Evolutionary conservation across 64 coral and sea anemone species (phyloP), one percentile per base, ranked within the genome.

Genomic region (Cladopsammia gracilis): DNA sequence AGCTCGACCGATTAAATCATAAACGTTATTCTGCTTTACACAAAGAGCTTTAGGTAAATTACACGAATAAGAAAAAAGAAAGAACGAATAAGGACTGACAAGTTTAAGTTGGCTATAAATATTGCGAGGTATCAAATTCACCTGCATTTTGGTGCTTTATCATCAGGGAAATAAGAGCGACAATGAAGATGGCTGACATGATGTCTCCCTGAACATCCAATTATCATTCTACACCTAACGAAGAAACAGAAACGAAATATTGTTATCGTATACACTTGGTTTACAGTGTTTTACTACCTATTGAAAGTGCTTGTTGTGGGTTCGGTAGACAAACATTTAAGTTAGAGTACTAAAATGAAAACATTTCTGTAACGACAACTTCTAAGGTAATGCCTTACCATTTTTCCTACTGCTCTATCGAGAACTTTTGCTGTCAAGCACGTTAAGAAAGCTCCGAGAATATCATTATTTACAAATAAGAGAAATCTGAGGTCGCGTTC

Each of bases 121-220:
- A 56, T 10, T 48, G 72, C 20, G 13, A 49, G 12, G 34, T 34
- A 34, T 34, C 34, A 34, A 34, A 75, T 44, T 67, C 67, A 84
- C 80, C 80, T 84, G 80, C 80, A 48, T 7, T 25, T 7, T 23
- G 16, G 3, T 50, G 43, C 19, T 50, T 65, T 48, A 84, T 84
- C 10, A 84, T 19, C 43, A 84, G 11, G 8, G 20, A 84, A 48
- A 68, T n/a, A 4, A 84, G 10, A 4, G 62, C 19, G 80, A 64
- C 46, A 49, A 47, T 48, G 80, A 84, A 65, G 46, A 84, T 67
- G 10, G 19, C 22, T 84, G 62, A 84, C 44, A 84, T 49, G 45
- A 68, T 84, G 58, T 84, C 80, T 11, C 44, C 44, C 24, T 24
- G 44, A 51, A 24, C 43, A 68, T 68, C 43, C 44, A 67, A 62